Conservation (phyloP, 2,113 vertebrate genomes). For the Tauraco erythrolophus region DNA sequence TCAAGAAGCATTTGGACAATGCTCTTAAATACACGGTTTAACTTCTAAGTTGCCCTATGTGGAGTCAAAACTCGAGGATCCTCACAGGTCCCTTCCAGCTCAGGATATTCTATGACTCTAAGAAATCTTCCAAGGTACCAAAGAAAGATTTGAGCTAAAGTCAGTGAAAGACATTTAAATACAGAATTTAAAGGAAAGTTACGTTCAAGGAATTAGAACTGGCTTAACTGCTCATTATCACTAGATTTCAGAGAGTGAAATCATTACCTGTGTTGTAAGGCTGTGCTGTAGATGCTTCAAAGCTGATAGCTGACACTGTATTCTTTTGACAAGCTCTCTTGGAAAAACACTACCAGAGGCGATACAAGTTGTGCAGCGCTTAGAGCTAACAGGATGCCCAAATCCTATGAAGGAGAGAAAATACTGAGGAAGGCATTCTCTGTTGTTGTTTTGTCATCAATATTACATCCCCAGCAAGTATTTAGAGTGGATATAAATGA, state of each 20-base stretch:
- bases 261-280: conserved; percentile 82
- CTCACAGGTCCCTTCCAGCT: neutral
- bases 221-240: neutral
- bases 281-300: conserved; percentile 79
- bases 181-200: neutral
- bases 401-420: conserved; percentile 33
- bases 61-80: neutral
- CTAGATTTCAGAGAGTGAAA: neutral
- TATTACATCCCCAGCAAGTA: neutral
- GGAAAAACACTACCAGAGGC: neutral
- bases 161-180: neutral
- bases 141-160: neutral
- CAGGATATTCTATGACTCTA: neutral
- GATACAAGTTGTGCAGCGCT: neutral
- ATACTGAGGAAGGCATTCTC: neutral
- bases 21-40: neutral
- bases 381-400: neutral
- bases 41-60: neutral
- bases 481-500: neutral
- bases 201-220: neutral
- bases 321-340: neutral
- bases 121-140: neutral
- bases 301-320: conserved; percentile 59
- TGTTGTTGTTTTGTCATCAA: neutral
- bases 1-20: neutral